Conservation (phyloP, 2,888 invertebrate genomes). For the Melanotus villosus region DNA sequence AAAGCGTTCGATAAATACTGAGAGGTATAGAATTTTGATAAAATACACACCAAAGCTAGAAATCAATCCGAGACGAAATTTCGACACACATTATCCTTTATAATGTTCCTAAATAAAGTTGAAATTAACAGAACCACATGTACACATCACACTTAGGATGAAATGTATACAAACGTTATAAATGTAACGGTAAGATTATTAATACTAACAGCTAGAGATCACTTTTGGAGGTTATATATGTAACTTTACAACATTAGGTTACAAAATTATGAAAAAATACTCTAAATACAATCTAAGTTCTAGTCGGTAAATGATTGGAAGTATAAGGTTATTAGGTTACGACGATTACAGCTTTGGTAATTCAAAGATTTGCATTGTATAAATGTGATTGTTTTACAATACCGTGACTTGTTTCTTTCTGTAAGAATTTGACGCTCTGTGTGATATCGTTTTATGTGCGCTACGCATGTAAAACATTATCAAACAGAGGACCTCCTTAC, state of each 20-base stretch:
- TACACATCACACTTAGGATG: not conserved
- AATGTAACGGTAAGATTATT: conserved; percentile 4
- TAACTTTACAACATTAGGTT: conserved; percentile 40
- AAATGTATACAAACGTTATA: too few relatives aligned
- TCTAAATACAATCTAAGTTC: conserved; percentile 42
- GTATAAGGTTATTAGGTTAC: conserved; percentile 33
- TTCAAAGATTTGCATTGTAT: conserved; percentile 36
- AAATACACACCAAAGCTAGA: conserved; percentile 3
- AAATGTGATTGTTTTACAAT: conserved; percentile 48
- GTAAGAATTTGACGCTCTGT: not conserved
- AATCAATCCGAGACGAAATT: not conserved
- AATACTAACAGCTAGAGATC: conserved; percentile 43
- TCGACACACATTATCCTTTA: not conserved
- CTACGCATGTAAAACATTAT: not conserved
- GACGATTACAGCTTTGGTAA: conserved; percentile 27
- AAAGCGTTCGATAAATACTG: conserved; percentile 14
- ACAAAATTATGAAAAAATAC: conserved; percentile 48
- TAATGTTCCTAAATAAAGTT: not conserved
- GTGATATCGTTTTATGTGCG: not conserved
- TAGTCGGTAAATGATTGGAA: conserved; percentile 47
- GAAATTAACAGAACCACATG: not conserved
- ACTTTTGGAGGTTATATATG: conserved; percentile 30
- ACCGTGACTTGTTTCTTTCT: conserved; percentile 37
- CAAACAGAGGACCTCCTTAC: not conserved
- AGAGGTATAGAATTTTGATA: not conserved